Evolutionary conservation across 2,113 vertebrate species (phyloP).

Genomic region (Oophaga pumilio): DNA sequence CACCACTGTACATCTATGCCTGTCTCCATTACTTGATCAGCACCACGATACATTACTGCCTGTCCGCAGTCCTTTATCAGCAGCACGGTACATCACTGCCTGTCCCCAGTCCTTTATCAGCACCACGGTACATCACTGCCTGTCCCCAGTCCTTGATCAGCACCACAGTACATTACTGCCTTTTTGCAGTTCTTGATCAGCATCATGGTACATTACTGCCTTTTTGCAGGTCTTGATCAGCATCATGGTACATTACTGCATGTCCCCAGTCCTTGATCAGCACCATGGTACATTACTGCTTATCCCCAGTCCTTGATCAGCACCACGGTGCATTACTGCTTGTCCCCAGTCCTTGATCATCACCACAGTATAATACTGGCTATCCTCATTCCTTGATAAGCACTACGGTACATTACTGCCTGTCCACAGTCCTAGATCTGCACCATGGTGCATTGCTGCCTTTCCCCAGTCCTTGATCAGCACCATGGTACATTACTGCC

Average conservation of each 20-base stretch:
- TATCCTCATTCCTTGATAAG: background rate
- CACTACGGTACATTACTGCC: background rate
- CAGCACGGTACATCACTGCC: background rate
- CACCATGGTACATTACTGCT: background rate
- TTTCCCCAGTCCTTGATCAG: background rate
- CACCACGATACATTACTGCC: background rate
- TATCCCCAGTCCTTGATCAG: background rate
- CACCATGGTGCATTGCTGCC: background rate
- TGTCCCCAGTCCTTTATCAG: background rate
- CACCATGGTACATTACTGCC: background rate
- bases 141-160: background rate
- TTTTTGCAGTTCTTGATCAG: background rate
- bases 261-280: slow-evolving; percentile 1
- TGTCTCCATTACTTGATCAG: background rate
- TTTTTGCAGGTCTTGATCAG: no score
- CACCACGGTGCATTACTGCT: background rate
- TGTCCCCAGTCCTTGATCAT: background rate
- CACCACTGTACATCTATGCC: background rate
- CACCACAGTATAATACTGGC: background rate
- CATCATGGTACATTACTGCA: no score
- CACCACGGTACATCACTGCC: background rate
- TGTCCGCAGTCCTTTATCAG: background rate
- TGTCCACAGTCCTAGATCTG: background rate
- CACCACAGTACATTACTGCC: background rate
- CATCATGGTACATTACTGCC: background rate